Base-by-base conservation (phyloP, 2,888 invertebrate species). In the Hoplodrina ambigua region DNA sequence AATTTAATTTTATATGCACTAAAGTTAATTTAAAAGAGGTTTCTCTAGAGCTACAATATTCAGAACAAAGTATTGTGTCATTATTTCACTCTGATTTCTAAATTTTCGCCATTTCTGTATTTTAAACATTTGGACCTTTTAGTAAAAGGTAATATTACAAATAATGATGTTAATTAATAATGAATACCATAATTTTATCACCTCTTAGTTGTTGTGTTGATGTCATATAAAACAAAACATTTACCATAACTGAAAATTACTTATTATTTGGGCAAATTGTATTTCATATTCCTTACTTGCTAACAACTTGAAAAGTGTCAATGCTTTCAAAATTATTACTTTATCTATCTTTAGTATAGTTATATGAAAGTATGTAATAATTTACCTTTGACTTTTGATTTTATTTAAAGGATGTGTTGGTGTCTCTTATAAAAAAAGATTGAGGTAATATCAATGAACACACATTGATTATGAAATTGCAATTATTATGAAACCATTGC, bases 81-180 rank as follows among this genome's bases (percentile, higher is more conserved):
- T 33, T 46, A 49, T 61, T 75, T 61, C n/a, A 49, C 46, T n/a
- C n/a, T 30, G 13, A 53, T 61, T 69, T 53, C 53, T 15, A 58
- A 0, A 57, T 53, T 20, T n/a, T 58, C 61, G 4, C 37, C 37
- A 15, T 68, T 2, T 72, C 55, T 46, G 20, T 41, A 55, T n/a
- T 58, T 11, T 46, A 19, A 44, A 44, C 15, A 44, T 15, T 44
- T 15, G 17, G 17, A 46, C 17, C 11, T 46, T 46, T 46, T 15
- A 46, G 17, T 41, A 11, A 13, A 41, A 41, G 5, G 17, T 17
- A 46, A 46, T 15, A 2, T 15, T 44, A 15, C 25, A 15, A 44
- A 5, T 46, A 17, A 6, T 46, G n/a, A 46, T 2, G 17, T 2
- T 44, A 46, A 46, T 17, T 17, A 17, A 17, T 15, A 11, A 46